Evolutionary conservation across 2,113 vertebrate genomes (phyloP), one percentile per base, ranked within the genome.

Genomic region (Oryzias celebensis): DNA sequence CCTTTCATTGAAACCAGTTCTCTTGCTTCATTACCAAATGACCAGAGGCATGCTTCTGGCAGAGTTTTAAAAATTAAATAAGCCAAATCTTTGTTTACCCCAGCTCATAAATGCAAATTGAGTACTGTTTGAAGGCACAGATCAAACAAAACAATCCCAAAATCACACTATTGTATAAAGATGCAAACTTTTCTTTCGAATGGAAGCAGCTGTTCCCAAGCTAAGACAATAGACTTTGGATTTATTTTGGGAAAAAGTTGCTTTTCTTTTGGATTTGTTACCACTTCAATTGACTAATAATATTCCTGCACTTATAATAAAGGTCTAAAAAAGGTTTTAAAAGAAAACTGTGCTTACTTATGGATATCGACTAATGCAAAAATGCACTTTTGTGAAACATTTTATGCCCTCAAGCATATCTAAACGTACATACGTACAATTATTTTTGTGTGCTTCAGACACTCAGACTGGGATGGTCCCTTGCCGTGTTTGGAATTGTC

Each of bases 401-500:
- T 61, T 68, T 73, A 78, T 69, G 64, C 83, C 81, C 67, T 4
- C 62, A 54, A 77, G 79, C 72, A 58, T 68, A 55, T 73, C 68
- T 75, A 28, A 44, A 26, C 48, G 60, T 24, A 3, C 41, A 51
- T 10, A 23, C 31, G 22, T 45, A 36, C 57, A 31, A 45, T 42
- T 45, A 49, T 44, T 58, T 46, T 62, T 24, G 36, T 52, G 66
- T 54, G 43, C 54, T 70, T 47, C 23, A 22, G 68, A 46, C 59
- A 65, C 71, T 45, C 69, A 75, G 62, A 18, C 24, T 58, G 45
- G 36, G 26, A 54, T 65, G 71, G 80, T 74, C 43, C 50, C 10
- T 62, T 55, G 68, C 78, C 75, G 83, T 68, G 61, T 72, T 18
- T 28, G 62, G 50, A 80, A 65, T 48, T 80, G 84, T 73, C 73